These are phyloP conservation scores for Sciurus carolinensis DNA, from an alignment of 2,797 vertebrate species.

Conservation along the genomic window DNA sequence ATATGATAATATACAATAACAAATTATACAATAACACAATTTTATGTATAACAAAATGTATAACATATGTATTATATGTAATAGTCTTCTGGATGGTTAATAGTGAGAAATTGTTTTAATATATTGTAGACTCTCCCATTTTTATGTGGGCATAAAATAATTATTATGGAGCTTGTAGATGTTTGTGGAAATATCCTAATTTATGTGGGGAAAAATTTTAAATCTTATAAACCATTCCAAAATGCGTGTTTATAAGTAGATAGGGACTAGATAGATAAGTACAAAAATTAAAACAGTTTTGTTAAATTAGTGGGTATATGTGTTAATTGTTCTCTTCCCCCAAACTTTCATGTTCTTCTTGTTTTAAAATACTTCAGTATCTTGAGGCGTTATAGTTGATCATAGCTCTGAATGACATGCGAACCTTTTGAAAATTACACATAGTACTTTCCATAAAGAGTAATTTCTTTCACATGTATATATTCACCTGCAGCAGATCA, in stretches of 20 bases:
- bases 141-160: slow-evolving; percentile 4
- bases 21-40: slow-evolving; percentile 17
- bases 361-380: slow-evolving; percentile 12
- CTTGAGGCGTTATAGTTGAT: slow-evolving; percentile 5
- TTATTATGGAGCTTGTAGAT: slow-evolving; percentile 5
- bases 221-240: not conserved
- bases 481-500: not conserved
- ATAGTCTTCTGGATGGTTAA: not conserved
- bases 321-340: not conserved
- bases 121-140: slow-evolving; percentile 9
- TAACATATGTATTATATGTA: not conserved
- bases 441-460: slow-evolving; percentile 7
- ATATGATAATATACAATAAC: not conserved
- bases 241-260: not conserved
- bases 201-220: slow-evolving; percentile 29
- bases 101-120: slow-evolving; percentile 42
- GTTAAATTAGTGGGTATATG: not conserved
- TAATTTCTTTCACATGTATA: not conserved
- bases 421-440: slow-evolving; percentile 55
- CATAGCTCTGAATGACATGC: not conserved
- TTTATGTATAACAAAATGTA: not conserved
- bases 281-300: slow-evolving; percentile 28
- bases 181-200: slow-evolving; percentile 36
- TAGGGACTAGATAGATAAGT: not conserved
- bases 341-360: not conserved